Percentiles rank a stretch among this genome's conserved stretches.
Evolutionary conservation across 1,140 invertebrate species (phyloP).

Genomic region (Oedothorax gibbosus): DNA sequence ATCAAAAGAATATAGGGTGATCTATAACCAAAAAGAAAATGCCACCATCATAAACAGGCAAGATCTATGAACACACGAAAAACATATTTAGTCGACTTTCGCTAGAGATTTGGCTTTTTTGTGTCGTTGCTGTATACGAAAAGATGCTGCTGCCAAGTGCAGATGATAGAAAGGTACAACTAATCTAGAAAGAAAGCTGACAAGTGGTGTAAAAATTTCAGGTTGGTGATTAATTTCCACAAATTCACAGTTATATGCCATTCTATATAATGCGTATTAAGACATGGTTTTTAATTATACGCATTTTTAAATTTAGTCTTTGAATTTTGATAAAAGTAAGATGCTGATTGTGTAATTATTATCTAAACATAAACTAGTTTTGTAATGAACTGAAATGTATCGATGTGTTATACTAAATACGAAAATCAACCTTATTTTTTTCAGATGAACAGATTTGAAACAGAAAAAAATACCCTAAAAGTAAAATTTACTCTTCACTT

Average conservation of each 20-base stretch:
- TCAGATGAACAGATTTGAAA: no score
- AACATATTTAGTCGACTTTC: constrained; percentile 22
- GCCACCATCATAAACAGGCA: constrained; percentile 4
- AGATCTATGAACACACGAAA: constrained; percentile 34
- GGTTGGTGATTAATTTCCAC: neutral
- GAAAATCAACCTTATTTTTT: no score
- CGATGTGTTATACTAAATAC: no score
- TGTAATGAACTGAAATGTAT: no score
- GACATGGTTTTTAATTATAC: no score
- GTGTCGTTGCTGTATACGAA: constrained; percentile 9
- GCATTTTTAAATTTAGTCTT: no score
- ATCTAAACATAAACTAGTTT: no score
- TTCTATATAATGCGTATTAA: no score
- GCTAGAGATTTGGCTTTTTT: constrained; percentile 3
- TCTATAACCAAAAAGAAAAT: constrained; percentile 7
- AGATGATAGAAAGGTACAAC: constrained; percentile 11
- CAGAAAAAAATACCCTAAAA: no score
- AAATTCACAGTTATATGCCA: neutral
- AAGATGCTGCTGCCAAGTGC: constrained; percentile 35
- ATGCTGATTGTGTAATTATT: no score
- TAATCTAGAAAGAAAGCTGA: constrained; percentile 2
- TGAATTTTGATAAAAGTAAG: no score
- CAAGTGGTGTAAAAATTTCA: neutral
- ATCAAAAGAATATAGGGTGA: constrained; percentile 31
- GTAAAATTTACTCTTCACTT: no score